Evolutionary conservation across 1,140 invertebrate genomes (phyloP), one percentile per base, ranked within the genome.

Genomic region (Drosophila pandora): DNA sequence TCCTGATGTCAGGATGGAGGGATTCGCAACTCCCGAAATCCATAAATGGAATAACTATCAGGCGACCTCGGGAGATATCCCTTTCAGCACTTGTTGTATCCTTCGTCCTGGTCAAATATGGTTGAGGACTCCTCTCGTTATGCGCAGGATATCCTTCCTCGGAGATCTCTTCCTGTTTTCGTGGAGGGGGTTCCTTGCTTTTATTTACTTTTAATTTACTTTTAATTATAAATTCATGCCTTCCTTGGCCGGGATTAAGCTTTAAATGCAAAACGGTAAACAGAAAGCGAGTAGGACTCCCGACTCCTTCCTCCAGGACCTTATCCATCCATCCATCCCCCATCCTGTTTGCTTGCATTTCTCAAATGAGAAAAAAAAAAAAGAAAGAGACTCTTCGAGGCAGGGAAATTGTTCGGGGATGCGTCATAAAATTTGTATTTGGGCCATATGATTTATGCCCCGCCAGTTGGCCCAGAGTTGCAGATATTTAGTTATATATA

Each of bases 161-260:
- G 68, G 43, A 53, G 55, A 21, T 22, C 25, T 6, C 25, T 28
- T 25, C 6, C 25, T 28, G 5, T 28, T 1, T 28, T 1, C 1
- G 25, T 6, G 5, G 25, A 6, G 5, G 25, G 25, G 25, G 25
- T 73, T 56, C 63, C 54, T 75, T 60, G 58, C 58, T 82, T 87
- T 88, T 87, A 87, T 87, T 87, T 87, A 87, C 83, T 88, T 87
- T 87, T 87, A 87, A 88, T 88, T 88, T 87, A 87, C 78, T 87
- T 87, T 87, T 88, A 85, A 85, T 85, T 85, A 85, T 85, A 85
- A 85, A 85, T 85, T 85, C 82, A 85, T 85, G 82, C 82, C 81
- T 85, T 74, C 76, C 74, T 74, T 81, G 74, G 79, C 76, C 70
- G 81, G 78, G 78, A 87, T 85, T 85, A 85, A 87, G 81, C 81